These are phyloP conservation scores for Passer montanus DNA, from an alignment of 2,113 vertebrate species.

Conservation along the genomic window DNA sequence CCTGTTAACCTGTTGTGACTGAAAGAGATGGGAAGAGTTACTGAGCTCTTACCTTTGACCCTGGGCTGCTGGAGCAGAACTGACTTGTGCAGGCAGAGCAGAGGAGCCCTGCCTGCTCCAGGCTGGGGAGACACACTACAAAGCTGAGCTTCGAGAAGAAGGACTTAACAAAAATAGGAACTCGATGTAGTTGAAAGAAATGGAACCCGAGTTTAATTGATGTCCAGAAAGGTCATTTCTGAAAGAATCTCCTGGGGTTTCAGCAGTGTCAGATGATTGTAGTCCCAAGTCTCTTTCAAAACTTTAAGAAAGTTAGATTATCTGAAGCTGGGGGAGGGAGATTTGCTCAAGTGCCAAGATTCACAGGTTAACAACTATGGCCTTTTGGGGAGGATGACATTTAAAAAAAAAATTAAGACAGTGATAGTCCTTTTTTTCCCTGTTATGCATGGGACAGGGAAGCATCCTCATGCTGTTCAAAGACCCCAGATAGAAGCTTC, in stretches of 20 bases:
- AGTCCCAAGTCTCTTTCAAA: neutral
- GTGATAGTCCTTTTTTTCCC: neutral
- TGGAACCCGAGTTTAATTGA: neutral
- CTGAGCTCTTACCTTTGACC: neutral
- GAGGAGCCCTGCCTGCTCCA: neutral
- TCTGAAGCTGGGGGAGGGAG: neutral
- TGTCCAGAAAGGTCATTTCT: neutral
- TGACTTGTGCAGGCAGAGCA: neutral
- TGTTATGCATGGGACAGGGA: neutral
- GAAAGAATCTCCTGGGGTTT: neutral
- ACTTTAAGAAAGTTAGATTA: neutral
- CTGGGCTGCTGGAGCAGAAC: neutral
- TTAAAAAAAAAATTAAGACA: neutral
- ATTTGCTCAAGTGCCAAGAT: neutral
- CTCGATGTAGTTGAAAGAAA: neutral
- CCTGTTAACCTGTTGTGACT: neutral
- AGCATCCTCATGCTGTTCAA: neutral
- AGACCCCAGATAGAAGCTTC: neutral
- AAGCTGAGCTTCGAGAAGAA: neutral
- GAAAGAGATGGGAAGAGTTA: neutral
- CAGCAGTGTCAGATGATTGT: neutral
- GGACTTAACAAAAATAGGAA: neutral
- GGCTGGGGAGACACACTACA: neutral
- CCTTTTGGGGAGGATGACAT: neutral
- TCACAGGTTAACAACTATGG: neutral